Evolutionary conservation across 1,140 invertebrate genomes (phyloP), one percentile per base, ranked within the genome.

Genomic region (Colletes latitarsis): DNA sequence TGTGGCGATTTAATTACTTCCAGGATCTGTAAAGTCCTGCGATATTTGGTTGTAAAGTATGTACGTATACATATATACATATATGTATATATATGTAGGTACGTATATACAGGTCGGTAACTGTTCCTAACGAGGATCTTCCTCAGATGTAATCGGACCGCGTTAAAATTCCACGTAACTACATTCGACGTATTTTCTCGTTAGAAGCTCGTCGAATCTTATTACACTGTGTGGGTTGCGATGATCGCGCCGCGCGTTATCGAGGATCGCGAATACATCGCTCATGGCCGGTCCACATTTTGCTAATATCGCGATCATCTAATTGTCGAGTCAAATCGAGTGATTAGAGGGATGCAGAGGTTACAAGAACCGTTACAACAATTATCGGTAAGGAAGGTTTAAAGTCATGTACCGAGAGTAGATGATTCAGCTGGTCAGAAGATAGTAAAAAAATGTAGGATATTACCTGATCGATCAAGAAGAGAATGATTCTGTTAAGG

Each of bases 81-180:
- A 30, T 30, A 30, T 30, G 30, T 30, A 30, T 30, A 2, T 30
- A 30, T 30, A 30, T 30, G 30, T 30, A 30, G 30, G 30, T 30
- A 30, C 30, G 30, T 39, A 49, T 67, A 43, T 19, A 10, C 21
- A 19, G 10, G 21, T 15, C 41, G 70, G 58, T 82, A 82, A 82
- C 71, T 82, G 76, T 79, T 82, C 57, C 63, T 79, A 82, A 79
- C 81, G 77, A 79, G 68, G 63, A 78, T 58, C 75, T 82, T 82
- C 67, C 52, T 60, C 14, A 53, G 55, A 63, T 52, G 53, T 73
- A 79, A 82, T 79, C 49, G 68, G 63, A 17, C 19, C 55, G 46
- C 62, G 69, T 82, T 79, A 73, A 72, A 55, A 79, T 79, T 82
- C 69, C 58, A 57, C n/a, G 30, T 60, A 55, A 46, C 43, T 15